Percentiles rank a stretch among this genome's conserved stretches.
phyloP scores from a whole-genome alignment of 1,140 invertebrate species.

The Trachymyrmex septentrionalis region DNA sequence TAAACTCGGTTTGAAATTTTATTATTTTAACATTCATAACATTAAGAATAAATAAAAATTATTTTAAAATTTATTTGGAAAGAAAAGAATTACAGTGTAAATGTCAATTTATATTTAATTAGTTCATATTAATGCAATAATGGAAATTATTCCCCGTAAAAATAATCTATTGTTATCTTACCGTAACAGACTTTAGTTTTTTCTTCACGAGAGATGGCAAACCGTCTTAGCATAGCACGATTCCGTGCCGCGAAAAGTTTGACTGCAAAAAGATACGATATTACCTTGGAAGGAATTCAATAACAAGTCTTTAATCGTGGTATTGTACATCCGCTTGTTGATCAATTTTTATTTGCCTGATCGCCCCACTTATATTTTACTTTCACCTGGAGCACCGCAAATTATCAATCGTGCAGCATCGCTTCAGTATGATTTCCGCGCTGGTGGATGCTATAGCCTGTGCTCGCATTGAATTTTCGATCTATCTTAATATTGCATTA shows the following conservation, averaged over 20 bases:
- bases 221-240: slow-evolving; percentile 79
- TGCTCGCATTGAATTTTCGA: slow-evolving; percentile 9
- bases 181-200: slow-evolving; percentile 84
- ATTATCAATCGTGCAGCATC: slow-evolving; percentile 19
- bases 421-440: slow-evolving; percentile 26
- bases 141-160: background rate
- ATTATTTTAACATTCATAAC: background rate
- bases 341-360: background rate
- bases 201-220: slow-evolving; percentile 72
- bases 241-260: slow-evolving; percentile 75
- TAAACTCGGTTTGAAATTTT: background rate
- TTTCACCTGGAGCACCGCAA: slow-evolving; percentile 14
- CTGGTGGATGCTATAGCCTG: background rate
- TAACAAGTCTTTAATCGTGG: background rate
- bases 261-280: slow-evolving; percentile 68
- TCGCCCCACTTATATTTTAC: background rate
- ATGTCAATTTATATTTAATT: background rate
- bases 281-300: background rate
- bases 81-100: background rate
- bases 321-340: background rate
- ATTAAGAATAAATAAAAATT: background rate
- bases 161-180: slow-evolving; percentile 65
- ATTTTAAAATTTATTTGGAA: background rate
- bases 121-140: background rate
- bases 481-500: slow-evolving; percentile 8